Evolutionary conservation across 2,113 vertebrate species (phyloP).

Genomic region (Chiloscyllium plagiosum): DNA sequence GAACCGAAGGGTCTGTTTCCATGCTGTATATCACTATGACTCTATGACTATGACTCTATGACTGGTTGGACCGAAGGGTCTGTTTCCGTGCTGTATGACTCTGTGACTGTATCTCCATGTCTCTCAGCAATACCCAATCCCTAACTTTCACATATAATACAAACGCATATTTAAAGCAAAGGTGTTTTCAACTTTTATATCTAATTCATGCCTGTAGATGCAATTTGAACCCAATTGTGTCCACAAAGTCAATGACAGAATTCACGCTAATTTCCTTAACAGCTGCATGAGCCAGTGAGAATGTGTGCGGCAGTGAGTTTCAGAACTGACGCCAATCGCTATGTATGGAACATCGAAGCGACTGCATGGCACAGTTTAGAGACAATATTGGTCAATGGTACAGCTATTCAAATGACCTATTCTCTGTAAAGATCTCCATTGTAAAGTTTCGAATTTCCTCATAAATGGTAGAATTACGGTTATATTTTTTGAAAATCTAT

Average conservation of each 20-base stretch:
- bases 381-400: too few species aligned
- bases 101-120: not conserved
- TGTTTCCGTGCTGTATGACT: too few species aligned
- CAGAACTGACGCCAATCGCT: too few species aligned
- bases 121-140: not conserved
- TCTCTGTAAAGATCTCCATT: not conserved
- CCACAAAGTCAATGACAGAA: not conserved
- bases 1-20: too few species aligned
- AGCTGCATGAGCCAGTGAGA: too few species aligned
- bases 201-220: not conserved
- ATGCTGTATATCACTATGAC: too few species aligned
- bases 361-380: too few species aligned
- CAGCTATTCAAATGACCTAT: not conserved
- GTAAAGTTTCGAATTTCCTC: not conserved
- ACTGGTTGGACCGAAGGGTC: too few species aligned
- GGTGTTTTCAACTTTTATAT: not conserved
- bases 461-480: not conserved
- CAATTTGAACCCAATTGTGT: not conserved
- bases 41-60: too few species aligned
- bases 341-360: too few species aligned
- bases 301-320: too few species aligned
- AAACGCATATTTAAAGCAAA: not conserved
- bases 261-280: too few species aligned
- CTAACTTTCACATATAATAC: not conserved
- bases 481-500: not conserved